Percentiles rank a stretch among this genome's conserved stretches.
phyloP scores from a whole-genome alignment of 2,888 invertebrate species.

The Drosophila barbarae region DNA sequence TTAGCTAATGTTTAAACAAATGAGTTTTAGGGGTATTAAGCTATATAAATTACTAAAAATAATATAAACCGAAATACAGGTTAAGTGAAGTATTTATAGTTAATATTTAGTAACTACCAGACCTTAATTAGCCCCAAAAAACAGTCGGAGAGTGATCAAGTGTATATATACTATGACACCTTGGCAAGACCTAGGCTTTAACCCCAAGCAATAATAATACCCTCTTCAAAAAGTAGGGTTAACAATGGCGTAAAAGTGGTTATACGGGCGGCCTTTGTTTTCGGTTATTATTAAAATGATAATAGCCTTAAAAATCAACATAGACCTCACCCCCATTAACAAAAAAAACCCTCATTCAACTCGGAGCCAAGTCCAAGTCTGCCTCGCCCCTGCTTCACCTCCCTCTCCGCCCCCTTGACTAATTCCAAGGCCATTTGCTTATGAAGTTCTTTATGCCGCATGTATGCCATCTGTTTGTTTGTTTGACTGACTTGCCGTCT shows the following conservation, averaged over 20 bases:
- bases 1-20: background rate
- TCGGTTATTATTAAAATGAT: slow-evolving; percentile 71
- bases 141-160: background rate
- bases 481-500: slow-evolving; percentile 43
- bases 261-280: slow-evolving; percentile 52
- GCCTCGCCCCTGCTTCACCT: background rate
- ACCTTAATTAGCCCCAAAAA: slow-evolving; percentile 2
- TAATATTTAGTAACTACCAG: background rate
- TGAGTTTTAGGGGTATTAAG: background rate
- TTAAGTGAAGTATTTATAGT: background rate
- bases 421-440: slow-evolving; percentile 45
- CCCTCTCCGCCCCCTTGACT: background rate
- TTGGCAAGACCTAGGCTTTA: background rate
- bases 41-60: background rate
- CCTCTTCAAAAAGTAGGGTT: slow-evolving; percentile 41
- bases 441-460: slow-evolving; percentile 65
- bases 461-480: slow-evolving; percentile 72
- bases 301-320: slow-evolving; percentile 67
- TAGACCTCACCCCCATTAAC: slow-evolving; percentile 31
- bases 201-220: background rate
- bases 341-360: background rate
- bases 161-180: background rate
- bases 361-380: background rate
- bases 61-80: background rate
- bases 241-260: slow-evolving; percentile 62